Evolutionary conservation across 2,888 invertebrate species (phyloP).

Genomic region (Tipula vernalis): DNA sequence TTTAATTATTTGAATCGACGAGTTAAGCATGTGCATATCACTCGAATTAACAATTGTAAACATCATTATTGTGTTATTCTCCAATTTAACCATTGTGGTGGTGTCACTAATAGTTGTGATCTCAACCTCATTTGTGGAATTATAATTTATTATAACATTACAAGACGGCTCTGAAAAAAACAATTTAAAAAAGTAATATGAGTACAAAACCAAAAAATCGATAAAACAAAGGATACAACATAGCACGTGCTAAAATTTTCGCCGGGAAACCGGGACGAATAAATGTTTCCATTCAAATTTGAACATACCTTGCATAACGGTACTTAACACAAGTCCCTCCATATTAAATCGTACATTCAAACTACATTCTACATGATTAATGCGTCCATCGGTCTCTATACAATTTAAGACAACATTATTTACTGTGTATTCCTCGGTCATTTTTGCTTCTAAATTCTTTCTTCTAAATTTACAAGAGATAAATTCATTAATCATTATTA

Average conservation of each 20-base stretch:
- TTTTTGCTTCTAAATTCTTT: neutral
- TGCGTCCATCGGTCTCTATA: neutral
- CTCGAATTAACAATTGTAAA: neutral
- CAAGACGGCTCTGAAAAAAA: neutral
- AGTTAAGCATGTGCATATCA: constrained; percentile 24
- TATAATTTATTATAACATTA: constrained; percentile 7
- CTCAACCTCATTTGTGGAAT: neutral
- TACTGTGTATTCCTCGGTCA: neutral
- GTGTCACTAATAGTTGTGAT: constrained; percentile 29
- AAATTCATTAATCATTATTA: neutral
- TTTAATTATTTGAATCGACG: constrained; percentile 19
- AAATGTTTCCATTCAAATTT: neutral
- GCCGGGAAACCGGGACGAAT: neutral
- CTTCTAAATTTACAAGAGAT: neutral
- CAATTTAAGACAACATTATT: neutral
- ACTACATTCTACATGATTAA: neutral
- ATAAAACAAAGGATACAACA: neutral
- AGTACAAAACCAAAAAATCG: neutral
- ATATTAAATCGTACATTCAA: neutral
- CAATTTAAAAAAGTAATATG: neutral
- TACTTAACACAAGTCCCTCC: neutral
- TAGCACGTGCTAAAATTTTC: neutral
- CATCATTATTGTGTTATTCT: neutral
- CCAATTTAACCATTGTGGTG: neutral
- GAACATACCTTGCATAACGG: neutral